Evolutionary conservation across 1,140 invertebrate genomes (phyloP).

Genomic region (Cataglyphis hispanica): DNA sequence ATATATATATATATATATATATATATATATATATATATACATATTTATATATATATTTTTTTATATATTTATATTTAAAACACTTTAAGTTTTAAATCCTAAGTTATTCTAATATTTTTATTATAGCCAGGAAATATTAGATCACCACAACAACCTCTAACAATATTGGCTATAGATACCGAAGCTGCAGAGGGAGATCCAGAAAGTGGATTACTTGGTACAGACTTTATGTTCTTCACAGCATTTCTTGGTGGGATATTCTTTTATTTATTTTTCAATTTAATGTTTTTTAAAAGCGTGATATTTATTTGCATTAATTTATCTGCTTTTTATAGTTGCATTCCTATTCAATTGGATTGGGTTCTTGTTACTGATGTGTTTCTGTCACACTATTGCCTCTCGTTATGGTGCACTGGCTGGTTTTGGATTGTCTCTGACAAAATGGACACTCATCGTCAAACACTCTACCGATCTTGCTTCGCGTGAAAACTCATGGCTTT

Average conservation of each 20-base stretch:
- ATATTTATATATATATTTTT: no score
- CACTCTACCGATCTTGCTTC: slow-evolving; percentile 94
- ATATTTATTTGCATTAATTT: slow-evolving; percentile 46
- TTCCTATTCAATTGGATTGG: slow-evolving; percentile 98
- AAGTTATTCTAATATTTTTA: slow-evolving; percentile 32
- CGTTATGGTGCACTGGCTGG: slow-evolving; percentile 96
- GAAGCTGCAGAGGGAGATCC: slow-evolving; percentile 91
- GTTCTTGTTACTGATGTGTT: slow-evolving; percentile 95
- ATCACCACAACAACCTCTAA: slow-evolving; percentile 88
- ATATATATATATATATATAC: background rate
- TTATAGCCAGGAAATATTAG: slow-evolving; percentile 85
- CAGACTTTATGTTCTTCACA: slow-evolving; percentile 95
- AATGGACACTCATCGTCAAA: slow-evolving; percentile 98
- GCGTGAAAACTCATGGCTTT: slow-evolving; percentile 95
- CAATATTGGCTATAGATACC: slow-evolving; percentile 90
- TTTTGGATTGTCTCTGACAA: slow-evolving; percentile 96
- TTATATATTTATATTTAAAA: background rate
- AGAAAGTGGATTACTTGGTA: slow-evolving; percentile 93
- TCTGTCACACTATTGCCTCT: slow-evolving; percentile 97
- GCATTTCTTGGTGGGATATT: slow-evolving; percentile 92
- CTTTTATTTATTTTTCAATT: slow-evolving; percentile 37
- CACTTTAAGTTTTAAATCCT: no score
- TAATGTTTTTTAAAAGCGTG: slow-evolving; percentile 12
- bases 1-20: no score
- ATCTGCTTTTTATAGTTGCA: slow-evolving; percentile 88